Conservation (phyloP, 2,113 vertebrate species). For the Pantherophis guttatus region DNA sequence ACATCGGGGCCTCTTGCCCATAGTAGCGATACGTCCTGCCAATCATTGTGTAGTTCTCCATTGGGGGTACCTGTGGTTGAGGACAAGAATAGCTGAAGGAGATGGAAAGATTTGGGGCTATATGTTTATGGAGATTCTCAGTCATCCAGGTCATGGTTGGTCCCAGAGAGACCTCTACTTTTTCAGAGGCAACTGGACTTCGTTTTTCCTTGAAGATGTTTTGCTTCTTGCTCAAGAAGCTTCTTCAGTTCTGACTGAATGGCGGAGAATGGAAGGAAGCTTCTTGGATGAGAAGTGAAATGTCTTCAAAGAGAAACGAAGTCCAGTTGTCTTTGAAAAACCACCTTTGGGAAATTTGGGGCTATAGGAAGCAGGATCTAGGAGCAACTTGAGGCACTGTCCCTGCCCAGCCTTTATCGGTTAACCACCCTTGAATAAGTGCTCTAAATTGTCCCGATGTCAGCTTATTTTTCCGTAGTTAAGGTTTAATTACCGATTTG, state of each 20-base stretch:
- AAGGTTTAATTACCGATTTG: neutral
- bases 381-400: neutral
- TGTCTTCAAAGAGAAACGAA: neutral
- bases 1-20: constrained; percentile 53
- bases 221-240: neutral
- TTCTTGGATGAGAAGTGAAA: neutral
- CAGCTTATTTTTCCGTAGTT: neutral
- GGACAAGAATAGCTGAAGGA: fast-evolving
- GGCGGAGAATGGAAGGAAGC: neutral
- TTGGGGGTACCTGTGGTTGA: constrained; percentile 37
- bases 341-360: neutral
- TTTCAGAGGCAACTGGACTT: neutral
- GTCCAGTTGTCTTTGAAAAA: neutral
- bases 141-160: neutral
- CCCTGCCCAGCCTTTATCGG: neutral
- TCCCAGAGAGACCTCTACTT: too few species aligned
- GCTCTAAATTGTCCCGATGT: neutral
- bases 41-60: constrained; percentile 70
- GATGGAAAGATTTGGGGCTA: neutral
- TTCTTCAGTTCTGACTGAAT: neutral
- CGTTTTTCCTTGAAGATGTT: neutral
- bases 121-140: neutral
- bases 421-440: neutral
- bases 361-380: neutral
- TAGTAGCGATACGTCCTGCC: constrained; percentile 69